Conservation (phyloP, 2,113 vertebrate genomes). For the Oncorhynchus keta region DNA sequence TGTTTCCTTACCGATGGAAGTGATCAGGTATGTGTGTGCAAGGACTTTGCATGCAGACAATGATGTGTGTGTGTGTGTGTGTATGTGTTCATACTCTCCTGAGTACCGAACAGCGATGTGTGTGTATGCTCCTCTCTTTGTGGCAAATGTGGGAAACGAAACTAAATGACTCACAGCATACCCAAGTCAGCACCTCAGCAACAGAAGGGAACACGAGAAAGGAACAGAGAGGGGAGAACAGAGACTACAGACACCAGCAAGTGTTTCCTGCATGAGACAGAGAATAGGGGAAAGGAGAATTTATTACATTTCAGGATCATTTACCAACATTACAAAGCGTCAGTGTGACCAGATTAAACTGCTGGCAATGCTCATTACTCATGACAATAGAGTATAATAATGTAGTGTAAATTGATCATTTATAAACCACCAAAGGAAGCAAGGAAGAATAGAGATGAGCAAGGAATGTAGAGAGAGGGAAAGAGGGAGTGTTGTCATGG, state of each 20-base stretch:
- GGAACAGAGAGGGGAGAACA: slow-evolving; percentile 23
- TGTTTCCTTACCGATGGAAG: too few relatives aligned
- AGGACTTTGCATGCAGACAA: background rate
- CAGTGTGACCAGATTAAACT: background rate
- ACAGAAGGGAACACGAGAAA: slow-evolving; percentile 5
- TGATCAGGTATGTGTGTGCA: background rate
- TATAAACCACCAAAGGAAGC: background rate
- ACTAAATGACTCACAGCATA: slow-evolving; percentile 16
- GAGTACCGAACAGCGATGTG: background rate
- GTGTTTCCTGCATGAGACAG: background rate
- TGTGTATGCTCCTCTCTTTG: slow-evolving; percentile 2
- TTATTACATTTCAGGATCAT: slow-evolving; percentile 20
- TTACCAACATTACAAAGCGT: background rate
- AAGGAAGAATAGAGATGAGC: background rate
- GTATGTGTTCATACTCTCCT: background rate
- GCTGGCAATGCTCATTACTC: background rate
- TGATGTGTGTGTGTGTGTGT: too few relatives aligned
- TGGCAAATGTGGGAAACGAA: slow-evolving; percentile 54
- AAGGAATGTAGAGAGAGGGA: background rate
- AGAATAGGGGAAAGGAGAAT: slow-evolving; percentile 21
- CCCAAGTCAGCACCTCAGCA: slow-evolving; percentile 35
- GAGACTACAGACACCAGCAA: background rate
- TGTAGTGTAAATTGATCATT: background rate
- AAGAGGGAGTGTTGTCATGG: background rate
- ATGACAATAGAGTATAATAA: background rate